Conservation (phyloP, 2,888 invertebrate genomes). For the Crossocerus cetratus region DNA sequence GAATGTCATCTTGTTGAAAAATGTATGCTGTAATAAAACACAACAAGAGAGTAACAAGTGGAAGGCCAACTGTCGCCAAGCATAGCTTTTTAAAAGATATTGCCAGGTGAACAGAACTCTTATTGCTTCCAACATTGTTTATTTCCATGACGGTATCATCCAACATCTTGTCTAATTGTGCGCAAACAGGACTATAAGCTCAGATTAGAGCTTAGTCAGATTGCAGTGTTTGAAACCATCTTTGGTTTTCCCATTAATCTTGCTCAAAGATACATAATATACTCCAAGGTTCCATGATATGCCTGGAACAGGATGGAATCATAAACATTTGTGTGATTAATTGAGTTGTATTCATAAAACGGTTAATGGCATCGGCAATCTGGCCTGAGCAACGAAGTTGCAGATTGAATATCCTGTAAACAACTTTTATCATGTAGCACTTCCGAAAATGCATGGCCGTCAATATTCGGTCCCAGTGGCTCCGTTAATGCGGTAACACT, state of each 20-base stretch:
- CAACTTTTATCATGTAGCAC: no score
- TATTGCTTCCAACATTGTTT: slow-evolving; percentile 70
- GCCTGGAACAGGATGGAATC: slow-evolving; percentile 34
- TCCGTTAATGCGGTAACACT: no score
- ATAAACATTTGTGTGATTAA: slow-evolving; percentile 3
- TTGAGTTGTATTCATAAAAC: no score
- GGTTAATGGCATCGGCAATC: no score
- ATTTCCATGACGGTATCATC: slow-evolving; percentile 67
- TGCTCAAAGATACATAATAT: slow-evolving; percentile 4
- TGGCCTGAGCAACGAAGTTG: no score
- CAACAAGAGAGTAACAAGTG: slow-evolving; percentile 89
- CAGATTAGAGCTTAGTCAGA: slow-evolving; percentile 20
- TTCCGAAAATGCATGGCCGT: no score
- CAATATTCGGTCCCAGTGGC: no score
- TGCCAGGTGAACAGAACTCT: slow-evolving; percentile 82
- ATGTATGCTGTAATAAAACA: slow-evolving; percentile 94
- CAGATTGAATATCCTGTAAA: no score
- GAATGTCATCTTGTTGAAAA: slow-evolving; percentile 95
- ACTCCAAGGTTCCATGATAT: slow-evolving; percentile 31
- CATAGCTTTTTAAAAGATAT: slow-evolving; percentile 89
- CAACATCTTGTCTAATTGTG: slow-evolving; percentile 40
- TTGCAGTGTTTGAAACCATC: slow-evolving; percentile 25
- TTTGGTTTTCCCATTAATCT: slow-evolving; percentile 16
- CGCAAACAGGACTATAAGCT: slow-evolving; percentile 22
- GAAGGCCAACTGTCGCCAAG: slow-evolving; percentile 89